Evolutionary conservation across 2,113 vertebrate genomes (phyloP).

Genomic region (Fulmarus glacialis): DNA sequence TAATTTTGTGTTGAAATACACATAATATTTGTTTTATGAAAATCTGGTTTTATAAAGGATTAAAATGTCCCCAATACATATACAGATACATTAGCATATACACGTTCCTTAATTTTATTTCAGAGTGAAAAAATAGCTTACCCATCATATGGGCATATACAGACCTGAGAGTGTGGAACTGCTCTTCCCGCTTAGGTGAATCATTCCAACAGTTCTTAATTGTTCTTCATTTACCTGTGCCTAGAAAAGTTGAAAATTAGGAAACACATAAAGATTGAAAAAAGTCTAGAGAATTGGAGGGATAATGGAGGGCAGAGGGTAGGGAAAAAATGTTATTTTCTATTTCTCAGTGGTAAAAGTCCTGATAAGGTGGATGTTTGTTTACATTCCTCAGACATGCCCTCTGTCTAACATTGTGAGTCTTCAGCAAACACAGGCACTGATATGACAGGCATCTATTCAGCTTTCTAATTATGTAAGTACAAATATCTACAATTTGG

Average conservation of each 20-base stretch:
- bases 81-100: neutral
- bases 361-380: slow-evolving; percentile 12
- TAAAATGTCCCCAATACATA: neutral
- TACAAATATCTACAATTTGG: neutral
- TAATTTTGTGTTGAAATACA: neutral
- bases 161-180: neutral
- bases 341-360: slow-evolving; percentile 5
- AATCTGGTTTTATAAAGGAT: neutral
- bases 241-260: neutral
- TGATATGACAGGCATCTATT: neutral
- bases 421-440: neutral
- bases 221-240: neutral
- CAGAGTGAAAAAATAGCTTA: neutral
- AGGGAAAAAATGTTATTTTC: neutral
- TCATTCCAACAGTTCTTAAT: neutral
- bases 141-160: neutral
- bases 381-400: slow-evolving; percentile 36
- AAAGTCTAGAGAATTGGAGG: neutral
- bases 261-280: neutral
- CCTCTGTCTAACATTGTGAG: neutral
- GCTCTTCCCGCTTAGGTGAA: neutral
- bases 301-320: neutral
- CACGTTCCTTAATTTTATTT: neutral
- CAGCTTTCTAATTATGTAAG: slow-evolving; percentile 16
- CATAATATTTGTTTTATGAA: neutral